Evolutionary conservation across 2,888 invertebrate genomes (phyloP).

Genomic region (Amphimallon solstitiale): DNA sequence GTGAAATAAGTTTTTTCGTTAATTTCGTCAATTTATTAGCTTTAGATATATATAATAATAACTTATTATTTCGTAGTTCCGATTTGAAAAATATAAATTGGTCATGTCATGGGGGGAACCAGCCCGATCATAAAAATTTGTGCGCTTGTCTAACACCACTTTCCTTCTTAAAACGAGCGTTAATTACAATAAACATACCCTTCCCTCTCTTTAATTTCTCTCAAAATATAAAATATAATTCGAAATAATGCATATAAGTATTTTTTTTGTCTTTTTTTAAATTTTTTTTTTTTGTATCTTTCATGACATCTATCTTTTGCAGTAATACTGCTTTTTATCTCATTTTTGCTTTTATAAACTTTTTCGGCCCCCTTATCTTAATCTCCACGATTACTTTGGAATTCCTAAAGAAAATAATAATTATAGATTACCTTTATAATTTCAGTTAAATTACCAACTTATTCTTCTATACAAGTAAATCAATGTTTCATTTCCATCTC

Average conservation of each 20-base stretch:
- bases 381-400: too few species aligned
- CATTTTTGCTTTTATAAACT: not conserved
- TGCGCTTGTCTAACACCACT: constrained; percentile 16
- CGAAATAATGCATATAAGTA: not conserved
- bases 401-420: too few species aligned
- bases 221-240: not conserved
- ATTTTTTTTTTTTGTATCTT: constrained; percentile 4
- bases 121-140: constrained; percentile 9
- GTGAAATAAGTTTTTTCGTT: too few species aligned
- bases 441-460: too few species aligned
- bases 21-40: too few species aligned
- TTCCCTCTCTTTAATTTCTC: not conserved
- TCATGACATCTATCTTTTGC: not conserved
- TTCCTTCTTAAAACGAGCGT: constrained; percentile 1
- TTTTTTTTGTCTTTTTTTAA: constrained; percentile 16
- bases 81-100: not conserved
- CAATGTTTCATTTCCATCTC: too few species aligned
- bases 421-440: too few species aligned
- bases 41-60: too few species aligned
- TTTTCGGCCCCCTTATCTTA: too few species aligned
- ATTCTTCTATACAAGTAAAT: too few species aligned
- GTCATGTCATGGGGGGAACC: not conserved
- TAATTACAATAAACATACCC: not conserved
- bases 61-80: too few species aligned
- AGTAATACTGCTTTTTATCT: not conserved